Base-by-base conservation (phyloP, 2,113 vertebrate genomes). In the Bubo scandiacus region DNA sequence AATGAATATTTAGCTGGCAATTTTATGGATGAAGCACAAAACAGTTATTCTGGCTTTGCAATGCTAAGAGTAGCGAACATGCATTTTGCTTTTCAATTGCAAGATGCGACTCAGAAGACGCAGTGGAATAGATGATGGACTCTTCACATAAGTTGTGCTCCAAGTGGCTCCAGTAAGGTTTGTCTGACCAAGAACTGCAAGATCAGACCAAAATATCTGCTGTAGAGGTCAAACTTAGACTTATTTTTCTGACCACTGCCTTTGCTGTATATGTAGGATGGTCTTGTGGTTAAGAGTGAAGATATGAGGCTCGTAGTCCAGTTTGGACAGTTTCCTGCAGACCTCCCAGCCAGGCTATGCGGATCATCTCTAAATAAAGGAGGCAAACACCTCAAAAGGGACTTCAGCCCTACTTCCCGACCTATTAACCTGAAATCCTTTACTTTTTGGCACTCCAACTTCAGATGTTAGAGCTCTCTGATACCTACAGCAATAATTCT, bases 21-120 rank as follows among this genome's bases (percentile, higher is more conserved):
- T 95, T 91, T 92, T 80, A 78, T 68, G 93, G 95, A 62, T 43
- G 70, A 80, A 89, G 86, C 78, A 87, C 57, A 61, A 77, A 75
- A 7, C 66, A 26, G 52, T 40, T 58, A 14, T 71, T 89, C 92
- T 71, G 81, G 49, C 27, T 94, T 49, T 84, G 89, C 65, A 40
- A 22, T 20, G 78, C 78, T 94, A 13, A 25, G 54, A 57, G 52
- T 0, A 73, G 73, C 4, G 38, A 95, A 36, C 1, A 0, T 1
- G 26, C 12, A 1, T 45, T 90, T 83, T 36, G 59, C 32, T 88
- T 88, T 71, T 77, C 36, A 63, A 66, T 34, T 25, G 45, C 51
- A 34, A 30, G 29, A 8, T 57, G 63, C 2, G 13, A 12, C 43
- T 58, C 62, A 67, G 83, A n/a, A 61, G 51, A 15, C 2, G 3